Evolutionary conservation across 35 echinoderm and acorn worm species (phyloP), one percentile per base, ranked within the genome.

Genomic region (Apostichopus japonicus): DNA sequence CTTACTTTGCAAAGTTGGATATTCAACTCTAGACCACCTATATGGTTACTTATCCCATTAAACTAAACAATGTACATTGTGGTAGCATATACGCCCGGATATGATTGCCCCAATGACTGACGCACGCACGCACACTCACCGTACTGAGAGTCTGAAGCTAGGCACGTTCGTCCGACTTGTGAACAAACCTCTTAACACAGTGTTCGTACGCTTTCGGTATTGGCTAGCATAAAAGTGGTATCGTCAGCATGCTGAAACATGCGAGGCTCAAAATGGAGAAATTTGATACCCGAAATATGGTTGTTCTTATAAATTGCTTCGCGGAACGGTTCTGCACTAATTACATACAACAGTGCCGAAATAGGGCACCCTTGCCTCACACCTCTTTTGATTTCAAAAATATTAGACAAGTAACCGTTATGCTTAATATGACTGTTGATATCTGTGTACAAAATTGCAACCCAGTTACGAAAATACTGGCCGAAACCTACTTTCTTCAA

Each of bases 321-420:
- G 8, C 78, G 78, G 11, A 90, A 72, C 10, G 90, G 90, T 59
- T 92, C 90, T 6, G 77, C 77, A 7, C 44, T 53, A 7, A 91
- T 6, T 17, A 91, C 72, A 79, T 77, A 91, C 4, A 91, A 54
- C 27, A 91, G n/a, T 51, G 90, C 90, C 57, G 90, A 91, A 6
- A 91, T 72, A 5, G 90, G 90, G 17, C 90, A 91, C 6, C 90
- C 90, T 78, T 91, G 90, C 10, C 90, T 77, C 5, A 91, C 90
- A n/a, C 90, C 71, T 8, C 72, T 6, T 17, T 25, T 56, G 8
- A 91, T 55, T 55, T 56, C 7, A 72, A 91, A 56, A 55, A 65
- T 22, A 19, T 84, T n/a, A 24, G 91, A 92, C 33, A 92, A 17
- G 52, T 70, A 84, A 0, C 91, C 91, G 70, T 92, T 92, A 25